Evolutionary conservation across 2,888 invertebrate species (phyloP), one percentile per base, ranked within the genome.

Genomic region (Stenodera caucasica): DNA sequence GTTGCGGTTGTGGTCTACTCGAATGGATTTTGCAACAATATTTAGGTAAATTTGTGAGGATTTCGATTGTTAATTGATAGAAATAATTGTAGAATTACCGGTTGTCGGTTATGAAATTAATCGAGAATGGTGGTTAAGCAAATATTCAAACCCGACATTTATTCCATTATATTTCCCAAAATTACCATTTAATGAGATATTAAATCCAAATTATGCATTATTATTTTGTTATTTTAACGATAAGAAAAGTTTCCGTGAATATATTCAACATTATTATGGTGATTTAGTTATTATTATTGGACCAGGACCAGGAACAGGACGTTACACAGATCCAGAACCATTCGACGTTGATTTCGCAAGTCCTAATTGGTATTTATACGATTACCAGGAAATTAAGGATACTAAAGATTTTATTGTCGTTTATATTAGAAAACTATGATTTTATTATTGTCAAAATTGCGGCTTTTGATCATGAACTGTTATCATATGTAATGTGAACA

Each of bases 141-240:
- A 84, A 77, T 91, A 92, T 78, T 87, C 90, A 2, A 87, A 89
- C 18, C 88, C 88, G 1, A 83, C 84, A 57, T 93, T 92, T 73
- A 86, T 91, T 62, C 83, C 86, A 2, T 81, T 90, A 30, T 82
- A 84, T 62, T 86, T 86, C 72, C 83, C 85, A 0, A 63, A 73
- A 33, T 73, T 84, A 14, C 57, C 53, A 11, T 53, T 54, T 21
- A 12, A 50, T 12, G 56, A 67, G 8, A 53, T 65, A 45, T 63
- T 78, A 29, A 63, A 74, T 45, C 57, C 71, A 3, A 78, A 83
- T 45, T 84, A 84, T 58, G 89, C 90, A 0, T 72, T 92, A 55
- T 74, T 93, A 52, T 93, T 93, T 77, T 93, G 92, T 74, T 93
- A 93, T 72, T 94, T 93, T 71, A 93, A 92, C 73, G 86, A 90